These are phyloP conservation scores for Slavum lentiscoides DNA, from an alignment of 2,888 invertebrate species.

Conservation along the genomic window DNA sequence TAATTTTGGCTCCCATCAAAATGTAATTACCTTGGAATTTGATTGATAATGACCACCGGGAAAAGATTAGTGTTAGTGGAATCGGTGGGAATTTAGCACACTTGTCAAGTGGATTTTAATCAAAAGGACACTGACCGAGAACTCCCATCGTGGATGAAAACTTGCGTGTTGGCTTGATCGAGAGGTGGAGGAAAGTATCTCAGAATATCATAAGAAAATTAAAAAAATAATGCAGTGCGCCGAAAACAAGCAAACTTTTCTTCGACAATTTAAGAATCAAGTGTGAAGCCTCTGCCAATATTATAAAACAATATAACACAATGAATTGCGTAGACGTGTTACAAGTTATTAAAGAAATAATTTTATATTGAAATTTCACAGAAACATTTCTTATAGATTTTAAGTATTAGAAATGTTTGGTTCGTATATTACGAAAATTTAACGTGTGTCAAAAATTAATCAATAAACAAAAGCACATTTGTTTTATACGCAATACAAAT, in stretches of 20 bases:
- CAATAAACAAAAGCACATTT: too few relatives aligned
- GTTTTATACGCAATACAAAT: too few relatives aligned
- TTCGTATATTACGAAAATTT: too few relatives aligned
- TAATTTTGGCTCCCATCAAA: background rate
- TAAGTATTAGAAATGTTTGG: too few relatives aligned
- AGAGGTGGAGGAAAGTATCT: background rate
- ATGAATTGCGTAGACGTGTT: background rate
- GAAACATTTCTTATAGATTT: background rate
- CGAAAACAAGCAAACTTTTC: constrained; percentile 4
- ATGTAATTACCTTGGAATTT: background rate
- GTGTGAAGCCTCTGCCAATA: background rate
- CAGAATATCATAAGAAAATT: background rate
- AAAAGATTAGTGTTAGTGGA: background rate
- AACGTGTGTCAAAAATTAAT: too few relatives aligned
- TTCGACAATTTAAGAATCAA: background rate
- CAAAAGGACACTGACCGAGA: background rate
- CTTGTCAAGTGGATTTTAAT: constrained; percentile 17
- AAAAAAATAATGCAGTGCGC: constrained; percentile 10
- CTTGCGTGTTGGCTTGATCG: background rate
- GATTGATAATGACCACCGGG: background rate
- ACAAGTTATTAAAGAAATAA: background rate
- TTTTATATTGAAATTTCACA: background rate
- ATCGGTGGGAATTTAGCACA: background rate
- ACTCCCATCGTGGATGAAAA: background rate
- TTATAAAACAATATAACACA: background rate